These are phyloP conservation scores for Notechis scutatus DNA, from an alignment of 2,113 vertebrate genomes.

Conservation along the genomic window DNA sequence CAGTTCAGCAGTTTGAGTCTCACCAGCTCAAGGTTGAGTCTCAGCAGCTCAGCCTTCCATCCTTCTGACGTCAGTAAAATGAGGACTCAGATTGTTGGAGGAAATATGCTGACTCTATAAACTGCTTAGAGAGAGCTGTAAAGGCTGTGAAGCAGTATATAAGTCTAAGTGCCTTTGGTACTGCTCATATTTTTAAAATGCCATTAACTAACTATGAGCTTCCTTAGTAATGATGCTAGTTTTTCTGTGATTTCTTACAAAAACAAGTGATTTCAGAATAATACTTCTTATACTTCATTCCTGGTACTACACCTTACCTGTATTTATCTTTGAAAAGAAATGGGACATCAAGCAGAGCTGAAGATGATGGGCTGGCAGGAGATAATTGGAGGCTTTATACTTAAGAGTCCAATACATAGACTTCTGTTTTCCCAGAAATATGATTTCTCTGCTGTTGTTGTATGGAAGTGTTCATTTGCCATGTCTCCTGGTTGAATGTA, in stretches of 20 bases:
- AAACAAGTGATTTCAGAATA: not conserved
- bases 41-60: too few relatives aligned
- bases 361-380: not conserved
- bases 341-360: not conserved
- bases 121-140: too few relatives aligned
- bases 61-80: too few relatives aligned
- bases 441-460: not conserved
- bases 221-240: not conserved
- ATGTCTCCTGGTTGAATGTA: not conserved
- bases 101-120: too few relatives aligned
- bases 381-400: too few relatives aligned
- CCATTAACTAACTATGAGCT: not conserved
- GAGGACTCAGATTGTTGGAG: too few relatives aligned
- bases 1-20: too few relatives aligned
- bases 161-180: too few relatives aligned
- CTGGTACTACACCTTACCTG: not conserved
- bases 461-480: not conserved
- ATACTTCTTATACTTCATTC: not conserved
- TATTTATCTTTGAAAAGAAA: not conserved
- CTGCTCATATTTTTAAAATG: not conserved
- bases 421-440: not conserved
- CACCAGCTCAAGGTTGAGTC: too few relatives aligned
- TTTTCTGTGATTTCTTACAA: not conserved
- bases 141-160: too few relatives aligned
- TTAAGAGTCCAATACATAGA: not conserved